Evolutionary conservation across 2,113 vertebrate species (phyloP).

Genomic region (Bos indicus): DNA sequence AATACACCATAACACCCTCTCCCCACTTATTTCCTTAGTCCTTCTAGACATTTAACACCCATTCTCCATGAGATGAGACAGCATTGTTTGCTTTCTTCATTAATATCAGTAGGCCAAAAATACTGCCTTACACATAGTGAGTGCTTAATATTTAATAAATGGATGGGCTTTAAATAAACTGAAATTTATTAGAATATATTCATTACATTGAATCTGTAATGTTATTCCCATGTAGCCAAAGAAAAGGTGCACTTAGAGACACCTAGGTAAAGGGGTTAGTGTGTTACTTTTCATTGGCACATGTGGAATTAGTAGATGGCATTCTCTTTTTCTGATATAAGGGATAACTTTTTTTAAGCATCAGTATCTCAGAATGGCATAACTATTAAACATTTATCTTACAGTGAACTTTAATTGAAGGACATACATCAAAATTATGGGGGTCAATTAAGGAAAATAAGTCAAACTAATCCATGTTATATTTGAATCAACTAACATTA

Average conservation of each 20-base stretch:
- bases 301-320: background rate
- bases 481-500: background rate
- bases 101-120: background rate
- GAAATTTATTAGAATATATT: background rate
- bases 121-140: background rate
- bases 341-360: background rate
- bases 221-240: background rate
- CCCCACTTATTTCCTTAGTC: background rate
- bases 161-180: background rate
- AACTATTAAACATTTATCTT: background rate
- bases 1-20: background rate
- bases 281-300: background rate
- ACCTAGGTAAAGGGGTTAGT: background rate
- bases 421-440: background rate
- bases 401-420: background rate
- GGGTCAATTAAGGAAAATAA: constrained; percentile 15
- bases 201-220: background rate
- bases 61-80: background rate
- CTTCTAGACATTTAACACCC: background rate
- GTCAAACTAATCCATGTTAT: background rate
- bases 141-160: background rate
- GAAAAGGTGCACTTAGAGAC: background rate
- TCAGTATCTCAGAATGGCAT: background rate
- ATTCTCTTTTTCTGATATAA: background rate
- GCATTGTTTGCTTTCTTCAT: background rate